Base-by-base conservation (phyloP, 2,797 vertebrate species). In the Semotilus atromaculatus region DNA sequence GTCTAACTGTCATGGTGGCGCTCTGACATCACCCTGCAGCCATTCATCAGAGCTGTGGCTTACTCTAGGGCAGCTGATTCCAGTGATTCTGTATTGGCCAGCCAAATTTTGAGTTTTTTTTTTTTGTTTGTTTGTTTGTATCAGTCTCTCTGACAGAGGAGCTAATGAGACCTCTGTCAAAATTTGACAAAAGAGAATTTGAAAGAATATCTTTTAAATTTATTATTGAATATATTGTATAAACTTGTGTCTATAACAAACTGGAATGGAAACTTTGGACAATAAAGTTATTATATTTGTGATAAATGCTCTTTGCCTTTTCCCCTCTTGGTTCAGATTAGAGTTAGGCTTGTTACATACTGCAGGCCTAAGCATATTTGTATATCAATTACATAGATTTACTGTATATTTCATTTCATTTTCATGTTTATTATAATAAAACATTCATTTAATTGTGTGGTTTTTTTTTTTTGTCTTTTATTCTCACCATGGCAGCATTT, bases 211-310 rank as follows among this genome's bases (percentile, higher is more conserved):
- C 72, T 62, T 45, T n/a, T n/a, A n/a, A n/a, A 19, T 55, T 38
- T 36, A 14, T 64, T 11, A 40, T 67, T 79, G 51, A 48, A 7
- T 51, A 66, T 34, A 67, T 80, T 80, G 75, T 86, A 86, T 40
- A 72, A 71, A 79, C 26, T 14, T 79, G 31, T 86, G 81, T 80
- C 81, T 66, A 71, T 72, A 36, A 48, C 43, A 72, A 86, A 83
- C 29, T 58, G n/a, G 51, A 73, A 31, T 43, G 7, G 38, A 68
- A 26, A 34, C 64, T 86, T 80, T 80, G 81, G 62, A 73, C 53
- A 86, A 80, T 86, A 83, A 86, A 86, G 70, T 19, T 86, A 53
- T 34, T 66, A 70, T 84, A 74, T 71, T 84, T 84, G 64, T 71
- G 48, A 45, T 84, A 78, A 71, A 84, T 45, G 5, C 38, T 38